phyloP scores from a whole-genome alignment of 2,888 invertebrate genomes.

The Pachycephus smyrnensis region DNA sequence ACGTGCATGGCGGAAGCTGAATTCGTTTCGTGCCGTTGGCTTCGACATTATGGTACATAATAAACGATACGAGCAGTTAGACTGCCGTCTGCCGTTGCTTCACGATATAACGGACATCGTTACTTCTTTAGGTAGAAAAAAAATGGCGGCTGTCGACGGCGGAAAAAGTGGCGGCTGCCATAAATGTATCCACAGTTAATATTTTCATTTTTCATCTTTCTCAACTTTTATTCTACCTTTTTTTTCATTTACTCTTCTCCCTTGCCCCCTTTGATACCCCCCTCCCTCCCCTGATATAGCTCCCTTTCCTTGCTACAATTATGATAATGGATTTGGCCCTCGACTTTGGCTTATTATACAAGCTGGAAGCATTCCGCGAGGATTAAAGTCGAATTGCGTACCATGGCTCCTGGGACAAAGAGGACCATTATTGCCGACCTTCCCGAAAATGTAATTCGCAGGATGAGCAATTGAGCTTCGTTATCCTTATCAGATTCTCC shows the following conservation, averaged over 20 bases:
- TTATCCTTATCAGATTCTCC: neutral
- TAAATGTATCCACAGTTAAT: no score
- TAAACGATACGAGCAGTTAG: neutral
- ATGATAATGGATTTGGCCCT: conserved; percentile 4
- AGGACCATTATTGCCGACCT: neutral
- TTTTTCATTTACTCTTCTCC: neutral
- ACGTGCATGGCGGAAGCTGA: neutral
- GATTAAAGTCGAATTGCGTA: neutral
- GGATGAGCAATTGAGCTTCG: neutral
- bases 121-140: neutral
- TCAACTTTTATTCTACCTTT: neutral
- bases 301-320: neutral
- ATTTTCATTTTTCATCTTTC: neutral
- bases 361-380: neutral
- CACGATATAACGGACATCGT: neutral
- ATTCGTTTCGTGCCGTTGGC: neutral
- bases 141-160: neutral
- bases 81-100: neutral
- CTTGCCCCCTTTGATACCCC: neutral
- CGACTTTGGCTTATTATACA: neutral
- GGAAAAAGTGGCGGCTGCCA: no score
- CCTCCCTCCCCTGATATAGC: neutral
- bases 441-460: neutral
- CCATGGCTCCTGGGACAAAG: neutral
- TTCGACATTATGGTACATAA: neutral